phyloP scores from a whole-genome alignment of 1,140 invertebrate species.

The Drosophila eugracilis region DNA sequence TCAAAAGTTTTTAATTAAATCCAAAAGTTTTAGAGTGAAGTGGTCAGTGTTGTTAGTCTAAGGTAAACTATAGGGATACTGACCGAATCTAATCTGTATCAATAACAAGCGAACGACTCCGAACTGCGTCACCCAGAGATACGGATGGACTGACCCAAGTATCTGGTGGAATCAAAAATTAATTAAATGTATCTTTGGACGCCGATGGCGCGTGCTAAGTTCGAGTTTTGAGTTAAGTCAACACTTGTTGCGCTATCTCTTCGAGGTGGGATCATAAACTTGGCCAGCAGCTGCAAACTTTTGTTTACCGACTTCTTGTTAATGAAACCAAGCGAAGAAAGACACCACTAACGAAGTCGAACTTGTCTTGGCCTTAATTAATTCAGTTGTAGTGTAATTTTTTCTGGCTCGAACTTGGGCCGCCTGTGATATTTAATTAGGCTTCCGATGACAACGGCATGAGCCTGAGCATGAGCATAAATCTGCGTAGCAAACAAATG shows the following conservation, averaged over 20 bases:
- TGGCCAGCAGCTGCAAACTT: constrained; percentile 38
- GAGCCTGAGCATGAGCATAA: constrained; percentile 60
- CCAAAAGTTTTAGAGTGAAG: constrained; percentile 33
- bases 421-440: constrained; percentile 65
- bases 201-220: constrained; percentile 52
- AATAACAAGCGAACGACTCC: constrained; percentile 25
- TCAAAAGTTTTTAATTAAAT: constrained; percentile 71
- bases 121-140: constrained; percentile 38
- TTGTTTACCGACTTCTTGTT: constrained; percentile 37
- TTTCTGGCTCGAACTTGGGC: constrained; percentile 35
- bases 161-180: constrained; percentile 36
- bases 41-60: constrained; percentile 2
- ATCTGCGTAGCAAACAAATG: constrained; percentile 65
- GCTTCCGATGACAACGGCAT: constrained; percentile 52
- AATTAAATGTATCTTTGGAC: constrained; percentile 48
- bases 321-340: constrained; percentile 15
- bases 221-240: not conserved
- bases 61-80: constrained; percentile 15
- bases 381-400: constrained; percentile 62
- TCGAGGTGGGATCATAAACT: constrained; percentile 43
- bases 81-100: constrained; percentile 53
- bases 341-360: constrained; percentile 60
- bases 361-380: constrained; percentile 69
- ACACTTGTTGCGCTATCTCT: constrained; percentile 26
- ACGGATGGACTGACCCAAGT: constrained; percentile 19